phyloP scores from a whole-genome alignment of 1,140 invertebrate genomes.

The Caenorhabditis inopinata region DNA sequence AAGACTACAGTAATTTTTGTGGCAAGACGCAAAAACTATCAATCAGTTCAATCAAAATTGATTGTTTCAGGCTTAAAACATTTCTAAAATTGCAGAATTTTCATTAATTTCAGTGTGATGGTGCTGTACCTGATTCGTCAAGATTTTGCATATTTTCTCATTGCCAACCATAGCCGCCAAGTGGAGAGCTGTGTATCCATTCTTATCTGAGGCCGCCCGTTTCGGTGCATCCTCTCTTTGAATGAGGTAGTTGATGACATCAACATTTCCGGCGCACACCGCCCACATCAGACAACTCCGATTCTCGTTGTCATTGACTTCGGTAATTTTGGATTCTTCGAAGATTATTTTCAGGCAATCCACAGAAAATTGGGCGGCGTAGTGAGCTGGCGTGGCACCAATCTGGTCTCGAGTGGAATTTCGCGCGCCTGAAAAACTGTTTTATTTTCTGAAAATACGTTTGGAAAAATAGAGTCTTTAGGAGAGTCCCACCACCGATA shows the following conservation, averaged over 20 bases:
- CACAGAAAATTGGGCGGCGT: constrained; percentile 38
- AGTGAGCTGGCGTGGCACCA: constrained; percentile 40
- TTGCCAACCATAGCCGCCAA: constrained; percentile 36
- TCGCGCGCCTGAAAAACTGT: neutral
- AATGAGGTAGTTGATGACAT: constrained; percentile 39
- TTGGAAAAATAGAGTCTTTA: too few relatives aligned
- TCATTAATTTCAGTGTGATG: too few relatives aligned
- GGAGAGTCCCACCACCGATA: too few relatives aligned
- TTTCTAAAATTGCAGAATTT: too few relatives aligned
- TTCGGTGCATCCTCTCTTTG: constrained; percentile 10
- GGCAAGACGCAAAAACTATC: too few relatives aligned
- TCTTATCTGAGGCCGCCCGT: neutral
- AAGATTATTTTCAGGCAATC: constrained; percentile 24
- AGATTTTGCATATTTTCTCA: constrained; percentile 36
- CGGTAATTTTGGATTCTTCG: neutral
- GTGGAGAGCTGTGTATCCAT: constrained; percentile 45
- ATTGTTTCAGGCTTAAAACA: too few relatives aligned
- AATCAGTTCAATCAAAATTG: too few relatives aligned
- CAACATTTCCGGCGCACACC: constrained; percentile 39
- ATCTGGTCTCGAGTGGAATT: constrained; percentile 20
- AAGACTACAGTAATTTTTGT: too few relatives aligned
- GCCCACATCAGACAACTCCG: constrained; percentile 48
- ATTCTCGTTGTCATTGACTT: constrained; percentile 38
- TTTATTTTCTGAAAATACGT: too few relatives aligned
- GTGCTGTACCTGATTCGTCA: constrained; percentile 23